These are phyloP conservation scores for Philonicus albiceps DNA, from an alignment of 2,888 invertebrate species.

Conservation along the genomic window DNA sequence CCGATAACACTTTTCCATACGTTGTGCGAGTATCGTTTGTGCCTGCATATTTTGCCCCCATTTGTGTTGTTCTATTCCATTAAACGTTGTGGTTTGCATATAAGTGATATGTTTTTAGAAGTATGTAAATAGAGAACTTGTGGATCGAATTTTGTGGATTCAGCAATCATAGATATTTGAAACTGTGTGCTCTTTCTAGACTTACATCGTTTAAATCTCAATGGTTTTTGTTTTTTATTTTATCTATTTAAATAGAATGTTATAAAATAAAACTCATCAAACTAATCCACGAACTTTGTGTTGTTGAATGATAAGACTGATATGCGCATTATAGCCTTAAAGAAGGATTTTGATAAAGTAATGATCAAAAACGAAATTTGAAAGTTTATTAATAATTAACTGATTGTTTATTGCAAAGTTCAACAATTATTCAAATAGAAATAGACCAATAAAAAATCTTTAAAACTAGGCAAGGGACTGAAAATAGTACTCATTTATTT, in stretches of 20 bases:
- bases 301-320: background rate
- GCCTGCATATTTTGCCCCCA: background rate
- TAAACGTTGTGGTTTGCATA: background rate
- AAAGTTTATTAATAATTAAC: too few relatives aligned
- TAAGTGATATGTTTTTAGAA: background rate
- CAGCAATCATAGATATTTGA: background rate
- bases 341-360: too few relatives aligned
- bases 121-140: background rate
- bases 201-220: background rate
- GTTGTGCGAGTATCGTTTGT: background rate
- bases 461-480: too few relatives aligned
- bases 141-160: background rate
- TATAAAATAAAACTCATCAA: background rate
- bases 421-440: too few relatives aligned
- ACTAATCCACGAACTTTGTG: background rate
- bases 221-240: background rate
- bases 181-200: background rate
- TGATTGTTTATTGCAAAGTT: too few relatives aligned
- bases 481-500: too few relatives aligned
- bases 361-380: too few relatives aligned
- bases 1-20: background rate
- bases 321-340: too few relatives aligned
- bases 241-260: background rate
- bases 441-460: too few relatives aligned
- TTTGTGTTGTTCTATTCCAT: conserved; percentile 9